A percentile compares a stretch with the other conserved stretches of the same genome.
Conservation (phyloP, 2,888 invertebrate genomes). For the Drosophila mettleri region DNA sequence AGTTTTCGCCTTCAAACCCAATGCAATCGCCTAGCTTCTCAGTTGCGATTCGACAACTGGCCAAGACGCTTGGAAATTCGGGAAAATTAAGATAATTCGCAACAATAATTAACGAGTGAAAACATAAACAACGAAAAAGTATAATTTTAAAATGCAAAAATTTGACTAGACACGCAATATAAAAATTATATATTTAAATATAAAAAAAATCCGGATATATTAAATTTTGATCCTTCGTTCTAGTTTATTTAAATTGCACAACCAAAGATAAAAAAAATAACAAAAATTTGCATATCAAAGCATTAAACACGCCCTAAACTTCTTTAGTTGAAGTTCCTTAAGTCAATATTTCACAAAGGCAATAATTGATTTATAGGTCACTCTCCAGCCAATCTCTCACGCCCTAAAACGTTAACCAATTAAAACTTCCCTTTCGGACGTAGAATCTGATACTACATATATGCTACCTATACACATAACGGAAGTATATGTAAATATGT, state of each 20-base stretch:
- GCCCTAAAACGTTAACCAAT: slow-evolving; percentile 52
- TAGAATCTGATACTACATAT: background rate
- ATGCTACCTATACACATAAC: background rate
- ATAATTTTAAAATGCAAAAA: slow-evolving; percentile 40
- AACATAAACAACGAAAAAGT: slow-evolving; percentile 36
- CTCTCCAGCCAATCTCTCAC: slow-evolving; percentile 46
- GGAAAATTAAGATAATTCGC: slow-evolving; percentile 45
- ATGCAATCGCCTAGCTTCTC: slow-evolving; percentile 44
- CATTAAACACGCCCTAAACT: slow-evolving; percentile 1
- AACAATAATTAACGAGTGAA: slow-evolving; percentile 21
- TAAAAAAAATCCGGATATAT: background rate
- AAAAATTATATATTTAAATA: slow-evolving; percentile 3
- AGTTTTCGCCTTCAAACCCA: slow-evolving; percentile 29
- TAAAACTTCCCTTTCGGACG: slow-evolving; percentile 13
- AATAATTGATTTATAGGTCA: slow-evolving; percentile 81
- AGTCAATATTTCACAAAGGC: slow-evolving; percentile 48
- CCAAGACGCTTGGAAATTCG: slow-evolving; percentile 75
- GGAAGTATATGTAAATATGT: background rate
- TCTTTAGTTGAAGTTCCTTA: background rate
- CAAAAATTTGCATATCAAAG: background rate
- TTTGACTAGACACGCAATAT: slow-evolving; percentile 19
- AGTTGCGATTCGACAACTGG: slow-evolving; percentile 82
- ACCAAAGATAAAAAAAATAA: too few species aligned
- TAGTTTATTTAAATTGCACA: too few species aligned
- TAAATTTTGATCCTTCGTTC: too few species aligned